Evolutionary conservation across 2,888 invertebrate genomes (phyloP).

Genomic region (Acanthopleura granulata): DNA sequence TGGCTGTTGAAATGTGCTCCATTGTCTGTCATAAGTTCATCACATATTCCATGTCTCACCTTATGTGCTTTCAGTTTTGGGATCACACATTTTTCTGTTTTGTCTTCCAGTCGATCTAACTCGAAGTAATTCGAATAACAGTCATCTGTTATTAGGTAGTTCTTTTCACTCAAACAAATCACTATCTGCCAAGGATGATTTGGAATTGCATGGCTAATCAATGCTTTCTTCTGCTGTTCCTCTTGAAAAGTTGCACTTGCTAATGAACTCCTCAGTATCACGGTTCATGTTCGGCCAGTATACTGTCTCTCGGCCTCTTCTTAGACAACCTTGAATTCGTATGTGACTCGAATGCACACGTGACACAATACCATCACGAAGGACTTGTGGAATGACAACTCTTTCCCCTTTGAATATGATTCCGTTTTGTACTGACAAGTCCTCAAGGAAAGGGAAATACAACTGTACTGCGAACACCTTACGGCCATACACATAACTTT

Average conservation of each 20-base stretch:
- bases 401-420: no score
- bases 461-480: constrained; percentile 28
- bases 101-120: neutral
- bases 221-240: neutral
- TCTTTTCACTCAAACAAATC: neutral
- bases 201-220: neutral
- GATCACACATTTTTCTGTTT: neutral
- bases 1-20: no score
- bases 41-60: no score
- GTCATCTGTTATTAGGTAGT: neutral
- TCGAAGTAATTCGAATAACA: no score
- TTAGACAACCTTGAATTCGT: neutral
- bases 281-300: constrained; percentile 1
- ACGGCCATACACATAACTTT: constrained; percentile 29
- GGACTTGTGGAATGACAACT: neutral
- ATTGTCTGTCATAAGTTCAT: no score
- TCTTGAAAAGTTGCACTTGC: no score
- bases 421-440: no score
- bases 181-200: neutral
- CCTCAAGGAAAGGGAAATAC: no score
- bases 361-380: neutral
- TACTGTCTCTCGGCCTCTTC: neutral
- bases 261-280: neutral
- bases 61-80: no score
- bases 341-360: neutral